A percentile compares a stretch with the other conserved stretches of the same genome.
These are phyloP conservation scores for Tethea ocularis DNA, from an alignment of 2,888 invertebrate genomes.

Conservation along the genomic window DNA sequence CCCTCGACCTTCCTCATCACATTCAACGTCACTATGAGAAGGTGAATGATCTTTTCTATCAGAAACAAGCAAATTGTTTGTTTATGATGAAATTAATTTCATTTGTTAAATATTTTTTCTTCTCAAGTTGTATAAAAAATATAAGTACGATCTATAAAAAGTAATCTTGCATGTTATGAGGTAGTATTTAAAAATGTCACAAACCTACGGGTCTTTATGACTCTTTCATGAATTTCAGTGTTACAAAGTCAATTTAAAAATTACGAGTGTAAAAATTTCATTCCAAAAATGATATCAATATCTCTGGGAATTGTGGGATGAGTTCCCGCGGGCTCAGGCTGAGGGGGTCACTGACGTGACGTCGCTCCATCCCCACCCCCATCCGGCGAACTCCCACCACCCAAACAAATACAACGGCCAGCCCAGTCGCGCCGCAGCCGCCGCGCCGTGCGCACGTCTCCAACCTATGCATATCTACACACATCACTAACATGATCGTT, in stretches of 20 bases:
- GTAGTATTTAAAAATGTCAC: not conserved
- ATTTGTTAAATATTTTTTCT: no score
- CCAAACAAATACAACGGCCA: slow-evolving; percentile 50
- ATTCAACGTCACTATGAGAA: no score
- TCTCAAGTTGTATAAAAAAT: no score
- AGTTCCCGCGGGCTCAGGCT: slow-evolving; percentile 45
- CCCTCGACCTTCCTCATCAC: no score
- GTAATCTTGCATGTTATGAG: no score
- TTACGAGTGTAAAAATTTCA: slow-evolving; percentile 9
- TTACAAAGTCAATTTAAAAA: not conserved
- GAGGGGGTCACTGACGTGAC: slow-evolving; percentile 60
- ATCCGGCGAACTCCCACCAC: slow-evolving; percentile 37
- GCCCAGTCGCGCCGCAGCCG: slow-evolving; percentile 72
- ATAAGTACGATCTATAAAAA: no score
- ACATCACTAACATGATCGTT: slow-evolving; percentile 65
- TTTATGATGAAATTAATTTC: no score
- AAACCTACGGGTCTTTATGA: not conserved
- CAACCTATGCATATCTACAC: slow-evolving; percentile 52
- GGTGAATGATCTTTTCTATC: no score
- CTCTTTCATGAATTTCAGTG: slow-evolving; percentile 13
- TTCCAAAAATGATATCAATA: slow-evolving; percentile 37
- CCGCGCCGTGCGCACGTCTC: slow-evolving; percentile 61
- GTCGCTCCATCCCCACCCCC: slow-evolving; percentile 43
- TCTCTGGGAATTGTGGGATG: slow-evolving; percentile 36
- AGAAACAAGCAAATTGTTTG: no score